Conservation (phyloP, 1,140 invertebrate species). For the Tetramorium simillimum region DNA sequence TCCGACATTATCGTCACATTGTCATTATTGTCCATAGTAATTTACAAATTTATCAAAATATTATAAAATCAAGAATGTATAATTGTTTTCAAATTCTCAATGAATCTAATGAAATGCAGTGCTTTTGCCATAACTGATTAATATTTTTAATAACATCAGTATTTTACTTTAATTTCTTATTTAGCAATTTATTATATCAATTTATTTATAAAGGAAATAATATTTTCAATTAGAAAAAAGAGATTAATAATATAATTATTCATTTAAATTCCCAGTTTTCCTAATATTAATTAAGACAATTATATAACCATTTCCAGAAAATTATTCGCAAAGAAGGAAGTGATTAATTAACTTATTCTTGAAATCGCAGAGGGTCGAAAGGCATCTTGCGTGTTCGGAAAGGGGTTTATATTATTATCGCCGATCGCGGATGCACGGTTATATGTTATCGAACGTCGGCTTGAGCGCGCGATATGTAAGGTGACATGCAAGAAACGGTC, state of each 20-base stretch:
- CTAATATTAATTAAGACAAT: background rate
- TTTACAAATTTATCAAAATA: background rate
- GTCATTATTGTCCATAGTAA: background rate
- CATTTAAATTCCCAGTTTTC: background rate
- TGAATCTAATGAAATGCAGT: background rate
- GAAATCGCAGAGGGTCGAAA: slow-evolving; percentile 8
- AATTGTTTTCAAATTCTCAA: background rate
- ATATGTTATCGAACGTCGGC: slow-evolving; percentile 52
- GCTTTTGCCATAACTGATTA: background rate
- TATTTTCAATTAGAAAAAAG: background rate
- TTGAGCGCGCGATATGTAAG: slow-evolving; percentile 39
- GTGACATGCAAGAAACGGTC: slow-evolving; percentile 73
- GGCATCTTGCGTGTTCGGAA: slow-evolving; percentile 26
- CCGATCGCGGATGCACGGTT: slow-evolving; percentile 46
- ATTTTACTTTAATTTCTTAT: background rate
- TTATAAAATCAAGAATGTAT: background rate
- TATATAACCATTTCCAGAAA: background rate
- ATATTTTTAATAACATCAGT: background rate
- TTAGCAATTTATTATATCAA: background rate
- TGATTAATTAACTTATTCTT: slow-evolving; percentile 23
- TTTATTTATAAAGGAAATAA: background rate
- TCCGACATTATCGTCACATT: slow-evolving; percentile 1
- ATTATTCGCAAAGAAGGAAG: background rate
- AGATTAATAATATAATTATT: background rate
- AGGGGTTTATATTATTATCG: background rate